Base-by-base conservation (phyloP, 1,140 invertebrate species). In the Thrips palmi region DNA sequence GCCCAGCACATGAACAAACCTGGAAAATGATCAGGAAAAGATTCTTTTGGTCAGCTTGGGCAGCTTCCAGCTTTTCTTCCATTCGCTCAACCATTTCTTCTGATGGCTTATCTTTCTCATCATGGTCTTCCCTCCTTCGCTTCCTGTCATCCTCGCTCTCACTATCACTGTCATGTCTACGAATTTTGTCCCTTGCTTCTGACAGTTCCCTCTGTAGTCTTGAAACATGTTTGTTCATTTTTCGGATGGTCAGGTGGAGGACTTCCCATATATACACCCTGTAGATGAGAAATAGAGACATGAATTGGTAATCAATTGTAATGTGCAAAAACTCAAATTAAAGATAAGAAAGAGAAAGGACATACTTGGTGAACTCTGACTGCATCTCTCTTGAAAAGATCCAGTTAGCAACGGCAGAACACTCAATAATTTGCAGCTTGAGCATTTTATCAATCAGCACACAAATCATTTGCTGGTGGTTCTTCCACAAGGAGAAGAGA, bases 301-400 rank as follows among this genome's bases (percentile, higher is more conserved):
- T 17, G 8, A 30, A 20, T 37, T 18, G 3, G 18, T n/a, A n/a
- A n/a, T n/a, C n/a, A n/a, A n/a, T n/a, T n/a, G 14, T 21, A 11
- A 17, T 19, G n/a, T 12, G 21, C 11, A 38, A 40, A 27, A 24
- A 25, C 11, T 15, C 11, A n/a, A 35, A 12, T 3, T 27, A 17
- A 20, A 21, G 24, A 5, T 2, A 27, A 32, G 2, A 33, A 3
- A 10, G 21, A 41, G 17, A 33, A 8, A 39, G 17, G 11, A 55
- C 51, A 52, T 56, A 77, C 74, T 87, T 89, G 0, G 88, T 93
- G 55, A 97, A 96, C 56, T 93, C 86, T 6, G 68, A 57, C 17
- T 69, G 70, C 88, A 97, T 97, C 54, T 96, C 88, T 61, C 87
- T 85, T 3, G 88, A 93, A 62, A 99, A 99, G 38, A 99, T 78